A percentile compares a stretch with the other conserved stretches of the same genome.
Conservation (phyloP, 2,888 invertebrate genomes). For the Sarcophaga carnaria region DNA sequence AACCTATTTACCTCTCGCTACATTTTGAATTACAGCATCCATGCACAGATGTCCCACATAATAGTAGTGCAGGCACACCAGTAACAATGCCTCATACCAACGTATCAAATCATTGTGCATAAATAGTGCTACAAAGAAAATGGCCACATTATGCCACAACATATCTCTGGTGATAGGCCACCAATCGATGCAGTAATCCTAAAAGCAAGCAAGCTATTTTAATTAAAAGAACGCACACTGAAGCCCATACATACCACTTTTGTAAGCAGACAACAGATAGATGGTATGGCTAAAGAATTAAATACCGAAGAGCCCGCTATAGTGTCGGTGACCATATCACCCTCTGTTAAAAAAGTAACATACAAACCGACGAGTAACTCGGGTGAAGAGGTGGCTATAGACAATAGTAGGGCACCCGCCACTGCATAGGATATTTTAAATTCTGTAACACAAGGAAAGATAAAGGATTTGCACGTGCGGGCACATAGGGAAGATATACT, state of each 20-base stretch:
- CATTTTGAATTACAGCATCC: slow-evolving; percentile 37
- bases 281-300: slow-evolving; percentile 91
- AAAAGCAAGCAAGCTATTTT: slow-evolving; percentile 30
- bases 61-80: slow-evolving; percentile 89
- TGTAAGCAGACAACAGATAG: slow-evolving; percentile 89
- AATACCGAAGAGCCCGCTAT: slow-evolving; percentile 93
- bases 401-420: slow-evolving; percentile 97
- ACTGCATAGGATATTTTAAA: slow-evolving; percentile 92
- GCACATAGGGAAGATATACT: slow-evolving; percentile 75
- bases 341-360: slow-evolving; percentile 91
- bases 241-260: slow-evolving; percentile 84
- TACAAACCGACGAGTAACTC: slow-evolving; percentile 94
- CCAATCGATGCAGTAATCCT: slow-evolving; percentile 92
- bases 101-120: slow-evolving; percentile 91
- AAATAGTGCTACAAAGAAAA: slow-evolving; percentile 89
- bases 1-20: slow-evolving; percentile 26
- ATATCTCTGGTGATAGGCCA: slow-evolving; percentile 92
- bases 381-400: slow-evolving; percentile 94
- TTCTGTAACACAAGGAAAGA: slow-evolving; percentile 81
- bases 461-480: neutral
- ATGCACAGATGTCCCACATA: slow-evolving; percentile 83
- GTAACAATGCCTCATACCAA: slow-evolving; percentile 91
- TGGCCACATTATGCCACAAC: slow-evolving; percentile 89
- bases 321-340: slow-evolving; percentile 91
- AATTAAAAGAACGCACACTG: slow-evolving; percentile 46